Evolutionary conservation across 2,113 vertebrate species (phyloP).

Genomic region (Misgurnus mizolepis): DNA sequence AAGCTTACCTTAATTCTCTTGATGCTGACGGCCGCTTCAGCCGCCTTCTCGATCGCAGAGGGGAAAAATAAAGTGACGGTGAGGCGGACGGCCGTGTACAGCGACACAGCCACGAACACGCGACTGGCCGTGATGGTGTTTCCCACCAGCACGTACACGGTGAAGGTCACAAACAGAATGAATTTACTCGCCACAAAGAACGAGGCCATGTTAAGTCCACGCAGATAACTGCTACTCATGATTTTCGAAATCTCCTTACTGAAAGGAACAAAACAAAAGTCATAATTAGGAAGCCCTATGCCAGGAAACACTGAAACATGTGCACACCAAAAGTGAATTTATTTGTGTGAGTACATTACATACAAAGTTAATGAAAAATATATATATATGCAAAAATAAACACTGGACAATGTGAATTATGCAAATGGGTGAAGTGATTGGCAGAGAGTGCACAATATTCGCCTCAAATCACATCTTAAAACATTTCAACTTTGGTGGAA

Average conservation of each 20-base stretch:
- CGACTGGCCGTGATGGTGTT: conserved; percentile 83
- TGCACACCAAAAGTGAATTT: too few species aligned
- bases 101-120: conserved; percentile 85
- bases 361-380: too few species aligned
- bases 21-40: conserved; percentile 87
- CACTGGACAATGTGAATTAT: too few species aligned
- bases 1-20: conserved; percentile 85
- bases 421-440: too few species aligned
- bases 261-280: conserved; percentile 48
- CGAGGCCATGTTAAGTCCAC: conserved; percentile 91
- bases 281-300: not conserved
- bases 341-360: too few species aligned
- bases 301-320: not conserved
- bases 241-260: conserved; percentile 92
- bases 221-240: conserved; percentile 90
- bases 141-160: conserved; percentile 84
- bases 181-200: conserved; percentile 93
- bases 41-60: conserved; percentile 83
- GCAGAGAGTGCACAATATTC: too few species aligned
- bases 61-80: conserved; percentile 95
- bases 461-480: too few species aligned
- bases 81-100: conserved; percentile 86
- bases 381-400: too few species aligned
- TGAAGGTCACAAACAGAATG: conserved; percentile 90
- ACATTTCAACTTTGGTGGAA: too few species aligned